Evolutionary conservation across 64 coral and sea anemone species (phyloP).

Genomic region (Montipora capricornis): DNA sequence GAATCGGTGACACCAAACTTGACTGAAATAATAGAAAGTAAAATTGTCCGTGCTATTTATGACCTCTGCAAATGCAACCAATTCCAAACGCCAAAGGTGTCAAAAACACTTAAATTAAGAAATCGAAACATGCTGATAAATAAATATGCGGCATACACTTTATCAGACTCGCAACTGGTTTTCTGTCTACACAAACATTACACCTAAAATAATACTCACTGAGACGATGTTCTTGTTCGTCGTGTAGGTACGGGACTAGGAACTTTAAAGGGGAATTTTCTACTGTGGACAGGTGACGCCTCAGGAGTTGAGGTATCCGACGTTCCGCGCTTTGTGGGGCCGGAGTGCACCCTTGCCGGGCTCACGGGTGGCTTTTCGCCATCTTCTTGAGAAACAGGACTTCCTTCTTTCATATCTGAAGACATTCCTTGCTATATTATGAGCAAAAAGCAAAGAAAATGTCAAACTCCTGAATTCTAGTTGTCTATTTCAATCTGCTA

Average conservation of each 20-base stretch:
- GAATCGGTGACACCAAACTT: no score
- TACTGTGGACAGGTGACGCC: conserved; percentile 55
- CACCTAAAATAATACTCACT: conserved; percentile 58
- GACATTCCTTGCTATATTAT: conserved; percentile 30
- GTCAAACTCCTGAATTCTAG: neutral
- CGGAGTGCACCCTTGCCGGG: conserved; percentile 4
- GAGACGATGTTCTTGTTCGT: conserved; percentile 93
- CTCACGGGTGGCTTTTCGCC: neutral
- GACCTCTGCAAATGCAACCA: no score
- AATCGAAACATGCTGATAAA: neutral
- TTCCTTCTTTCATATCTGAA: conserved; percentile 29
- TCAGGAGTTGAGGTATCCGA: conserved; percentile 9
- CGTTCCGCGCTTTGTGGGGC: neutral
- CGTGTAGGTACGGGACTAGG: conserved; percentile 92
- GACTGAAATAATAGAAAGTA: no score
- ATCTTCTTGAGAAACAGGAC: neutral
- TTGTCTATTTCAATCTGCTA: neutral
- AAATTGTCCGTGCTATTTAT: no score
- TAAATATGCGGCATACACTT: neutral
- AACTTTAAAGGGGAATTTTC: conserved; percentile 67
- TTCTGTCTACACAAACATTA: neutral
- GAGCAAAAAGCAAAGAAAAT: neutral
- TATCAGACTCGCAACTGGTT: neutral
- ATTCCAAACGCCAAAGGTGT: neutral
- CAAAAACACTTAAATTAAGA: no score